A percentile compares a stretch with the other conserved stretches of the same genome.
Conservation (phyloP, 2,113 vertebrate genomes). For the Hydropotes inermis region DNA sequence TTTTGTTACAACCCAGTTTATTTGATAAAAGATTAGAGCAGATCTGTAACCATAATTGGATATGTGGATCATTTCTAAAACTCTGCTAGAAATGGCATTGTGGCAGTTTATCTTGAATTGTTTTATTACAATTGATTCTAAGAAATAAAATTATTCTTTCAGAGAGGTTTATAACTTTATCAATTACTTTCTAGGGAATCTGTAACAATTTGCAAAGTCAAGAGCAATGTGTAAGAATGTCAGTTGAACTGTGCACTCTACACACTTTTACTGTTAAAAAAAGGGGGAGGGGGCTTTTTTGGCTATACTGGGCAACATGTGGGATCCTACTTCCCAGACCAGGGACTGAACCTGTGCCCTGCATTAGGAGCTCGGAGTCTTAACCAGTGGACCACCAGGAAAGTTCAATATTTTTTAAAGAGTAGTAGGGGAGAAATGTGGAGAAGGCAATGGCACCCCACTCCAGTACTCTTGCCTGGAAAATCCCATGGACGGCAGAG, state of each 20-base stretch:
- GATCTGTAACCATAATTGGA: not conserved
- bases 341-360: not conserved
- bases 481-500: too few relatives aligned
- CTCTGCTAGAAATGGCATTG: not conserved
- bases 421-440: not conserved
- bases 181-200: conserved; percentile 29
- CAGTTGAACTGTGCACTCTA: not conserved
- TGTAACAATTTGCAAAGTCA: not conserved
- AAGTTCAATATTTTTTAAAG: not conserved
- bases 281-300: not conserved
- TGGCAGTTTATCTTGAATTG: not conserved
- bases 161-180: not conserved
- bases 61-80: not conserved
- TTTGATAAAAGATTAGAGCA: not conserved
- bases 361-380: not conserved
- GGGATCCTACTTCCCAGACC: not conserved
- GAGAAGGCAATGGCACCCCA: not conserved
- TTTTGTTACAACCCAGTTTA: not conserved
- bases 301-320: not conserved
- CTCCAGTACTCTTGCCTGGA: too few relatives aligned
- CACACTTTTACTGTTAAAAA: not conserved
- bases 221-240: not conserved
- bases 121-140: conserved; percentile 2
- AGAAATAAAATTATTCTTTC: not conserved
- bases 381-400: not conserved